Evolutionary conservation across 2,888 invertebrate species (phyloP).

Genomic region (Drosophila sordidula): DNA sequence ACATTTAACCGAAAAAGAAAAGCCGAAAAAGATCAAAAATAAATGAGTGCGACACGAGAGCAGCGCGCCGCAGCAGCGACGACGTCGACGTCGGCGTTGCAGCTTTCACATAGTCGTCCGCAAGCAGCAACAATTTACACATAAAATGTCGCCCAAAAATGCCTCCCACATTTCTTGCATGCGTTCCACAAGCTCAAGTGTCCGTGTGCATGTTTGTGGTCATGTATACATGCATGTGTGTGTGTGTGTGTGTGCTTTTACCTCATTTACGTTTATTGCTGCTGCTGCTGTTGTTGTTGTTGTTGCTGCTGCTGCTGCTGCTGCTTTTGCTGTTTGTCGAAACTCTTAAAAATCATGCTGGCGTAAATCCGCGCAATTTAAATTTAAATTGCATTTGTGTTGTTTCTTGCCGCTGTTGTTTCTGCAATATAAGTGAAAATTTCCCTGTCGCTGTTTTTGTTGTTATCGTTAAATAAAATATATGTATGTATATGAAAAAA

Average conservation of each 20-base stretch:
- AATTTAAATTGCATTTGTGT: conserved; percentile 73
- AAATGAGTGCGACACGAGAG: conserved; percentile 38
- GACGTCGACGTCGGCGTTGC: conserved; percentile 10
- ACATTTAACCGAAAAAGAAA: conserved; percentile 67
- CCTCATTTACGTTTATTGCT: conserved; percentile 54
- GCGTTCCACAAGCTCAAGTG: conserved; percentile 57
- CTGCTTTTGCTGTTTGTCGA: conserved; percentile 45
- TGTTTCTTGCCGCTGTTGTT: conserved; percentile 23
- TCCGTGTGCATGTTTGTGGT: conserved; percentile 9
- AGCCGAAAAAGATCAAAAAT: conserved; percentile 51
- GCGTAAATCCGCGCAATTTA: conserved; percentile 82
- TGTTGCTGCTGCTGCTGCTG: conserved; percentile 3
- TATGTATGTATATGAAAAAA: conserved; percentile 9
- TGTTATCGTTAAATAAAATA: conserved; percentile 17
- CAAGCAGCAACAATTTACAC: conserved; percentile 12
- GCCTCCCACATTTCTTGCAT: conserved; percentile 61
- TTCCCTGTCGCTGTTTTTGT: conserved; percentile 26
- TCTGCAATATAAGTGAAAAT: conserved; percentile 54
- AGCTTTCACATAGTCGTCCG: conserved; percentile 22
- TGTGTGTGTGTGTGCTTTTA: conserved; percentile 53
- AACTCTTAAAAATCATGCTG: conserved; percentile 77
- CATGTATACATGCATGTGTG: not conserved
- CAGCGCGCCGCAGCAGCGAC: conserved; percentile 10
- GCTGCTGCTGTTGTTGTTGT: not conserved
- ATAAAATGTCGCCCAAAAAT: conserved; percentile 45